Evolutionary conservation across 2,797 vertebrate genomes (phyloP), one percentile per base, ranked within the genome.

Genomic region (Diglossa cyanea): DNA sequence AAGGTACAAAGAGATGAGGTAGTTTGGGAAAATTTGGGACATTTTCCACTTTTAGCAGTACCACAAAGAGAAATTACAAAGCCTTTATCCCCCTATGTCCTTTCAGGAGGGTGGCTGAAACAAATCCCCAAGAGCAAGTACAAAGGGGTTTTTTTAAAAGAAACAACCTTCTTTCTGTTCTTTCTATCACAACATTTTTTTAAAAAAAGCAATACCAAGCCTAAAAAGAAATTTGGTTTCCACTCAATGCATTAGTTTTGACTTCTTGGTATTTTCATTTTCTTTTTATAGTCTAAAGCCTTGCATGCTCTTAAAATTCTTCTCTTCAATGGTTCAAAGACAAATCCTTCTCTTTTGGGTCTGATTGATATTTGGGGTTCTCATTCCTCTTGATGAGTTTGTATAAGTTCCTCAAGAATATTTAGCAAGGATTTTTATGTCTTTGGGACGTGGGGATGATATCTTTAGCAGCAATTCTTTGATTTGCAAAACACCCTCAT

Each of bases 151-250:
- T 75, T 19, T 55, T 45, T 5, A 19, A 26, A 33, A 44, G 7
- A 30, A 83, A 44, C 3, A 42, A 26, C 9, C 5, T 40, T 81
- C 3, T 37, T 61, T 79, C 15, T 48, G 10, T 57, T 88, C 15
- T 35, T 61, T 17, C 1, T 77, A 9, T 50, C 9, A 23, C 2
- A 6, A 5, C 1, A 7, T n/a, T 9, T 4, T 33, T 33, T 37
- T 50, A 17, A 1, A 7, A 17, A 63, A 50, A 11, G 0, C 17
- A 55, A 47, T 19, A 47, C 3, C 0, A 2, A 74, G 3, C 8
- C 30, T 75, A 50, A 51, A 81, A 83, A 39, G 7, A 11, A 30
- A 48, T 13, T 45, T 3, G 50, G 11, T 74, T 89, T 67, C 21
- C 8, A 67, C 4, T 45, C 13, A 54, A 7, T 45, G 15, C 10